Percentiles rank a stretch among this genome's conserved stretches.
phyloP scores from a whole-genome alignment of 2,113 vertebrate genomes.

The Aythya baeri region DNA sequence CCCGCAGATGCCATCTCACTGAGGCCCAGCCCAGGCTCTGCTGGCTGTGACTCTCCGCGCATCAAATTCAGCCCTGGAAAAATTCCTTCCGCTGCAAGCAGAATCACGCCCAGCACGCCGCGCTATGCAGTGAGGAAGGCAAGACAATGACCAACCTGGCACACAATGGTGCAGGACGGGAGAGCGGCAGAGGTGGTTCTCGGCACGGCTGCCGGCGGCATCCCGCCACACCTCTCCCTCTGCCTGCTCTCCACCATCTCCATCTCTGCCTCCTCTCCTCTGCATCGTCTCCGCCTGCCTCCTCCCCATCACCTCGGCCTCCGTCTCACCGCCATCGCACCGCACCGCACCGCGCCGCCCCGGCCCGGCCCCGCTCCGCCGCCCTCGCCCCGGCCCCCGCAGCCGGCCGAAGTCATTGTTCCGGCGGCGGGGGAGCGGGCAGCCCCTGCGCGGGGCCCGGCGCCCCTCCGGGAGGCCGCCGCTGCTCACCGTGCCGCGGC shows the following conservation, averaged over 20 bases:
- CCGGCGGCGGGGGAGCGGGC: background rate
- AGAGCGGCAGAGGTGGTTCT: background rate
- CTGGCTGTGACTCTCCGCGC: background rate
- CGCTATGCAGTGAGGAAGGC: background rate
- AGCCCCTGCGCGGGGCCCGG: background rate
- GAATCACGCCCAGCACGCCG: background rate
- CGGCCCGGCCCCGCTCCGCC: background rate
- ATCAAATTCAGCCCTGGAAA: background rate
- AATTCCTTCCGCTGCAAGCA: background rate
- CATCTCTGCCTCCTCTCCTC: background rate
- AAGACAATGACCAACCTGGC: background rate
- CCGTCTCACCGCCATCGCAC: background rate
- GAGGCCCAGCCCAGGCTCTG: conserved; percentile 46
- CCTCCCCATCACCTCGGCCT: background rate
- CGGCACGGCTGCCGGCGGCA: background rate
- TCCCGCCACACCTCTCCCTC: conserved; percentile 20
- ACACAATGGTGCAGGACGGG: background rate
- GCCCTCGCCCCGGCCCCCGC: conserved; percentile 9
- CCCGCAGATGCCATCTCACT: background rate
- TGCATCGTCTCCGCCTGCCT: background rate
- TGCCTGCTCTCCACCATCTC: background rate
- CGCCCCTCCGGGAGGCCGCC: background rate
- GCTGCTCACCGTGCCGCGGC: conserved; percentile 72
- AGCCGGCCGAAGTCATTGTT: conserved; percentile 2
- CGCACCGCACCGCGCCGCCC: too few species aligned